These are phyloP conservation scores for Geodia barretti DNA, from an alignment of 37 sponge, comb jelly and placozoan species.

Conservation along the genomic window DNA sequence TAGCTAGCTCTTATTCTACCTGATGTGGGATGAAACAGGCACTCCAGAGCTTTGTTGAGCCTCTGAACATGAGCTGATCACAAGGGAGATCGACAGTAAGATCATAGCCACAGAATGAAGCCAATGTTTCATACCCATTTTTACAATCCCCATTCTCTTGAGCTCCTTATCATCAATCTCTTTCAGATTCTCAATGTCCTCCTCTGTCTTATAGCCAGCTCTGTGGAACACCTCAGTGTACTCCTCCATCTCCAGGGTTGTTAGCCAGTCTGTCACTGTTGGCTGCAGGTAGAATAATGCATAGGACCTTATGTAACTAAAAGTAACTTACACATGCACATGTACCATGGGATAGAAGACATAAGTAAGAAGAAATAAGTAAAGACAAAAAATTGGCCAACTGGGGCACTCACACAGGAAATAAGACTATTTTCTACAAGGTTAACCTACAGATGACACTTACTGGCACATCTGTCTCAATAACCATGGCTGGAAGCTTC, in stretches of 20 bases:
- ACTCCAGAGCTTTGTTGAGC: slow-evolving; percentile 2
- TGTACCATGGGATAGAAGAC: no score
- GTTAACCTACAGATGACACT: slow-evolving; percentile 26
- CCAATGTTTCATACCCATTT: slow-evolving; percentile 40
- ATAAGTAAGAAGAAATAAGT: no score
- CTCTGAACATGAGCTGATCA: slow-evolving; percentile 43
- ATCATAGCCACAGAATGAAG: no score
- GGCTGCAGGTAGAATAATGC: slow-evolving; percentile 23
- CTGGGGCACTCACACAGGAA: slow-evolving; percentile 19
- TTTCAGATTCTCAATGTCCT: slow-evolving; percentile 66
- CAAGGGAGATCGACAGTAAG: neutral
- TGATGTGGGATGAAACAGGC: slow-evolving; percentile 24
- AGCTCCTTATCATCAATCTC: slow-evolving; percentile 50
- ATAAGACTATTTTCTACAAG: slow-evolving; percentile 2
- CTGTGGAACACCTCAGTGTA: slow-evolving; percentile 50
- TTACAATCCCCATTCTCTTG: slow-evolving; percentile 65
- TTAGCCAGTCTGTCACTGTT: slow-evolving; percentile 51
- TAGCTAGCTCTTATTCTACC: slow-evolving; percentile 1
- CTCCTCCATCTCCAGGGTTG: slow-evolving; percentile 38
- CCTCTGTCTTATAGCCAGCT: slow-evolving; percentile 58
- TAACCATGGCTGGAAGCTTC: slow-evolving; percentile 41
- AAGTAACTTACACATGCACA: slow-evolving; percentile 10
- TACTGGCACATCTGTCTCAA: slow-evolving; percentile 61
- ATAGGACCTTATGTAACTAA: no score
- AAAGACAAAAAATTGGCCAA: no score